phyloP scores from a whole-genome alignment of 2,797 vertebrate genomes.

The Vireo griseus region DNA sequence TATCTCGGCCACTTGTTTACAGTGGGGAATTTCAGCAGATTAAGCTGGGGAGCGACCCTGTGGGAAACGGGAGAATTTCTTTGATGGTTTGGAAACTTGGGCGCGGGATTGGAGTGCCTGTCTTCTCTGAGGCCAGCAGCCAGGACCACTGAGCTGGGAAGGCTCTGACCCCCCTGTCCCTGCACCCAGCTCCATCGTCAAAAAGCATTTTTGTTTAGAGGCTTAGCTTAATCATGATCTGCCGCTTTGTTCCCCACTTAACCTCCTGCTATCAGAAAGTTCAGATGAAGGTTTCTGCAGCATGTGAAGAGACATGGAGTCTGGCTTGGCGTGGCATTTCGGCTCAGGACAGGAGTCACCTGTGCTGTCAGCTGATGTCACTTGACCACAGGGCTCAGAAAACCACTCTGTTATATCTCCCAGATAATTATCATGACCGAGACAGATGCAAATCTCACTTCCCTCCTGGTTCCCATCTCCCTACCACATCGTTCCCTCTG shows the following conservation, averaged over 20 bases:
- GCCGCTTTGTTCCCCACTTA: conserved; percentile 40
- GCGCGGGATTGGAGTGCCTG: background rate
- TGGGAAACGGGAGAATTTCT: conserved; percentile 57
- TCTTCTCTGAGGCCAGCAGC: background rate
- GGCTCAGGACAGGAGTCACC: background rate
- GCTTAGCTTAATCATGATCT: conserved; percentile 57
- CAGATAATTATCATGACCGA: background rate
- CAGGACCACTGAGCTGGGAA: conserved; percentile 2
- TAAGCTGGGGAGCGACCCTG: conserved; percentile 29
- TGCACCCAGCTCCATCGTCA: conserved; percentile 2
- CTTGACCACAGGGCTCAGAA: conserved; percentile 13
- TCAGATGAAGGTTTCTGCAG: conserved; percentile 48
- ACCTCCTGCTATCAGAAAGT: conserved; percentile 41
- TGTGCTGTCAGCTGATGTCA: conserved; percentile 40
- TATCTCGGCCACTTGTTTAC: conserved; percentile 68
- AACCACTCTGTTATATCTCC: background rate
- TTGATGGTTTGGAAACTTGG: conserved; percentile 55
- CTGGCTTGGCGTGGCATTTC: background rate
- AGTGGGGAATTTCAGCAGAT: conserved; percentile 55
- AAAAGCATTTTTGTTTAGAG: conserved; percentile 59
- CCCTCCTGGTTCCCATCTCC: background rate
- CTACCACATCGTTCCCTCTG: background rate
- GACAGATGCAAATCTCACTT: background rate
- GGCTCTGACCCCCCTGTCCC: background rate
- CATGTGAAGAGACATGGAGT: background rate